These are phyloP conservation scores for Hoplodrina ambigua DNA, from an alignment of 2,888 invertebrate genomes.

Conservation along the genomic window DNA sequence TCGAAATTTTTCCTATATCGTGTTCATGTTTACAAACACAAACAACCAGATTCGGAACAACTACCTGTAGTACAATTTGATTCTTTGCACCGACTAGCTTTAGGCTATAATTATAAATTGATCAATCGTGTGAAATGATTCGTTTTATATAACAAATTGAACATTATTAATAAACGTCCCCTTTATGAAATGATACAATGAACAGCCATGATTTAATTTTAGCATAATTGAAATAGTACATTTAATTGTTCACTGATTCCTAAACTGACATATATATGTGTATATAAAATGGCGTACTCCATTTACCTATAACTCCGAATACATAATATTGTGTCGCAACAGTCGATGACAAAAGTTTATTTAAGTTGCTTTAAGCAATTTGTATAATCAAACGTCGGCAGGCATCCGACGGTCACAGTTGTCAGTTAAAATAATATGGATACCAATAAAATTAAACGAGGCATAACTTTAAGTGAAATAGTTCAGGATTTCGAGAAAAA, in stretches of 20 bases:
- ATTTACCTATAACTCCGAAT: conserved; percentile 43
- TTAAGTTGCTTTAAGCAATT: conserved; percentile 14
- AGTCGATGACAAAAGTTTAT: conserved; percentile 29
- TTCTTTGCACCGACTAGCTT: too few relatives aligned
- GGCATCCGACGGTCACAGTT: conserved; percentile 30
- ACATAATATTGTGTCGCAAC: conserved; percentile 42
- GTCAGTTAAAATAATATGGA: conserved; percentile 40
- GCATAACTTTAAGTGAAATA: conserved; percentile 73
- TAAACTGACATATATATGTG: conserved; percentile 29
- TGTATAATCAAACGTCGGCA: conserved; percentile 35
- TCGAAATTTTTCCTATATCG: too few relatives aligned
- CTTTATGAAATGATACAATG: conserved; percentile 4
- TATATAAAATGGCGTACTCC: background rate
- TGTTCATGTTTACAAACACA: too few relatives aligned
- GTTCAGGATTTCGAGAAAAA: conserved; percentile 79
- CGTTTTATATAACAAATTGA: conserved; percentile 5
- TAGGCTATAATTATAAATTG: background rate
- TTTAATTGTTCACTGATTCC: conserved; percentile 29
- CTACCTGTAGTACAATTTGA: too few relatives aligned
- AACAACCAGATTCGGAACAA: too few relatives aligned
- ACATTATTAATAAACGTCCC: background rate
- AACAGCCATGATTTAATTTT: conserved; percentile 25
- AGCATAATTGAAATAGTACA: conserved; percentile 12
- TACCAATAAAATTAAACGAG: conserved; percentile 62
- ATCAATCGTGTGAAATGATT: background rate